Conservation (phyloP, 2,888 invertebrate species). For the Eupithecia inturbata region DNA sequence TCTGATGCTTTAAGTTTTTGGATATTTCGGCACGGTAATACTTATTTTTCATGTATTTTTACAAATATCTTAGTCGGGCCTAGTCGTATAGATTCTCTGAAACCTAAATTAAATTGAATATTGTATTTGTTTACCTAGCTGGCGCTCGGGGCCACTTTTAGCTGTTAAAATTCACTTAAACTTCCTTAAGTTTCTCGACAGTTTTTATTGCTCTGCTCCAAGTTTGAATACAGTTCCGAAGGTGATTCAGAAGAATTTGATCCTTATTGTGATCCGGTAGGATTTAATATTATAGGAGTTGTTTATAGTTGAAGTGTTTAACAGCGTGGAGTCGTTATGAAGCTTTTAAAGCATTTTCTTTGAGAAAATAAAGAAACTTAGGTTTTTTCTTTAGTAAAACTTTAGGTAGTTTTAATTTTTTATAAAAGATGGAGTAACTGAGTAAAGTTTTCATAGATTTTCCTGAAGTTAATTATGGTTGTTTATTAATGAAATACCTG, state of each 20-base stretch:
- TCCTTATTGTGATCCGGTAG: slow-evolving; percentile 15
- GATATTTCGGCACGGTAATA: too few relatives aligned
- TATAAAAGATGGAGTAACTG: neutral
- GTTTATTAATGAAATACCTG: neutral
- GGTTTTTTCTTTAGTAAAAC: neutral
- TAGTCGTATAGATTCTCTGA: neutral
- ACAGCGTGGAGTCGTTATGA: slow-evolving; percentile 6
- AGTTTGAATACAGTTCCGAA: slow-evolving; percentile 30
- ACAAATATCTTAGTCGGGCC: too few relatives aligned
- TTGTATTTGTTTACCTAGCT: slow-evolving; percentile 2
- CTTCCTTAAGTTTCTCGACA: slow-evolving; percentile 16
- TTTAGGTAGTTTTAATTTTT: neutral
- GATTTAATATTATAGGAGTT: slow-evolving; percentile 19
- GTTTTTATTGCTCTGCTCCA: slow-evolving; percentile 27
- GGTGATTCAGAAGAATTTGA: slow-evolving; percentile 28
- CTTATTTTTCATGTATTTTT: too few relatives aligned
- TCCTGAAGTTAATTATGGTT: neutral
- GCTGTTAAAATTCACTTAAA: slow-evolving; percentile 34
- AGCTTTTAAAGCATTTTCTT: neutral
- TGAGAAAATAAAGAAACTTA: neutral
- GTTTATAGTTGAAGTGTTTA: slow-evolving; percentile 10
- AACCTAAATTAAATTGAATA: slow-evolving; percentile 1
- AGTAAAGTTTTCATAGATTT: neutral
- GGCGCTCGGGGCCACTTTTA: slow-evolving; percentile 11
- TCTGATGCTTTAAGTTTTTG: too few relatives aligned